These are phyloP conservation scores for Amphipyra tragopoginis DNA, from an alignment of 2,888 invertebrate genomes.

Conservation along the genomic window DNA sequence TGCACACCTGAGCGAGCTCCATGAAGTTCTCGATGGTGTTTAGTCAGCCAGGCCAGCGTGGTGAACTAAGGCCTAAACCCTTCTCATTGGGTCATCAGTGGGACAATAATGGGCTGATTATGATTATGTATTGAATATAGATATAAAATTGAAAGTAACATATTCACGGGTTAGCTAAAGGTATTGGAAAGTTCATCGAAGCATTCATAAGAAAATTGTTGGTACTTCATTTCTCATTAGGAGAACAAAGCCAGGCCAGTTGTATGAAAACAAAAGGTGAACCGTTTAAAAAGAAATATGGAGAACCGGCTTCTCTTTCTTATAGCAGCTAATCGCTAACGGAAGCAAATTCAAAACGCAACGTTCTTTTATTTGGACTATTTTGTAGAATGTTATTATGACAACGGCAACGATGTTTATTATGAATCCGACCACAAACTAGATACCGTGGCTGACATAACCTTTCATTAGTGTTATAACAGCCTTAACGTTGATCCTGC, in stretches of 20 bases:
- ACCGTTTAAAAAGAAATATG: conserved; percentile 29
- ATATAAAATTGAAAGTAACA: conserved; percentile 3
- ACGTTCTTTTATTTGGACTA: background rate
- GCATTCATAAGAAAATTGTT: conserved; percentile 57
- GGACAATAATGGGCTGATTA: too few relatives aligned
- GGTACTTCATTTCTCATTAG: conserved; percentile 68
- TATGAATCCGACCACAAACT: too few relatives aligned
- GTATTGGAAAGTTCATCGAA: conserved; percentile 65
- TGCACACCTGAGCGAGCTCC: too few relatives aligned
- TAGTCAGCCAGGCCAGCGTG: too few relatives aligned
- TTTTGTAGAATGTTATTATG: background rate
- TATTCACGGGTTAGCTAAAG: conserved; percentile 6
- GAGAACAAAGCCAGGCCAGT: conserved; percentile 60
- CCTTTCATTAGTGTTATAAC: too few relatives aligned
- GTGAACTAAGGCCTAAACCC: too few relatives aligned
- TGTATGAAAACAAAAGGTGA: conserved; percentile 11
- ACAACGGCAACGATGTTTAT: too few relatives aligned
- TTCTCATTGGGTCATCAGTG: too few relatives aligned
- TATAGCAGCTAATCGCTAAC: background rate
- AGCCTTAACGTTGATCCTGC: too few relatives aligned
- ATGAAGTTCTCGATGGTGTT: too few relatives aligned
- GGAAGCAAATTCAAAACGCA: background rate
- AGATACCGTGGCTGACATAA: too few relatives aligned
- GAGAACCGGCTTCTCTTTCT: background rate
- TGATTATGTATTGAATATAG: too few relatives aligned